phyloP scores from a whole-genome alignment of 2,797 vertebrate genomes.

The Capromys pilorides region DNA sequence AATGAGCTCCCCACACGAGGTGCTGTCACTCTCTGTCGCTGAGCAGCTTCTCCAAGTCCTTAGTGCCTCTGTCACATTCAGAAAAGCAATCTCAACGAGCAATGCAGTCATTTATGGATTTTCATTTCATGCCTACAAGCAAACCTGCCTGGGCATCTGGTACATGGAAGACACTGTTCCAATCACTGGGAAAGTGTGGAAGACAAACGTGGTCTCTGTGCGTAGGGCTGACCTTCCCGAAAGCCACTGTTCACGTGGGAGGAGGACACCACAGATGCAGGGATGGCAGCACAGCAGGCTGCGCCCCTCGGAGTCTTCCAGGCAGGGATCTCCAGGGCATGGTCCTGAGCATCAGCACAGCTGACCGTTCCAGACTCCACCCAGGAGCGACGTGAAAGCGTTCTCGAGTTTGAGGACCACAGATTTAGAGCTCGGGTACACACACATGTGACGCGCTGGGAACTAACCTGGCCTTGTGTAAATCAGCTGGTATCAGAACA shows the following conservation, averaged over 20 bases:
- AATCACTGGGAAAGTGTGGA: not conserved
- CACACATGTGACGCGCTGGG: not conserved
- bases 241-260: not conserved
- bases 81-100: not conserved
- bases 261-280: accelerated
- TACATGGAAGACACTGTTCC: not conserved
- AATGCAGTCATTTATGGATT: not conserved
- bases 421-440: not conserved
- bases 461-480: not conserved
- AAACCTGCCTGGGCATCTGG: not conserved
- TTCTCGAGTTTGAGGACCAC: not conserved
- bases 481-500: not conserved
- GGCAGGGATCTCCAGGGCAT: not conserved
- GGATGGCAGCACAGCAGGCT: not conserved
- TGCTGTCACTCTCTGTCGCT: not conserved
- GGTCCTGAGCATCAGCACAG: not conserved
- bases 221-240: not conserved
- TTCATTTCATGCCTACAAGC: not conserved
- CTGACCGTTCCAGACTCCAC: too few relatives aligned
- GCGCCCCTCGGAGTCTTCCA: accelerated
- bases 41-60: not conserved
- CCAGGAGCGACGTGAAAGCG: not conserved
- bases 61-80: slow-evolving; percentile 40
- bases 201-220: not conserved
- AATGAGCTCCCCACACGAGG: not conserved